A percentile compares a stretch with the other conserved stretches of the same genome.
Evolutionary conservation across 2,113 vertebrate genomes (phyloP).

Genomic region (Deroptyus accipitrinus): DNA sequence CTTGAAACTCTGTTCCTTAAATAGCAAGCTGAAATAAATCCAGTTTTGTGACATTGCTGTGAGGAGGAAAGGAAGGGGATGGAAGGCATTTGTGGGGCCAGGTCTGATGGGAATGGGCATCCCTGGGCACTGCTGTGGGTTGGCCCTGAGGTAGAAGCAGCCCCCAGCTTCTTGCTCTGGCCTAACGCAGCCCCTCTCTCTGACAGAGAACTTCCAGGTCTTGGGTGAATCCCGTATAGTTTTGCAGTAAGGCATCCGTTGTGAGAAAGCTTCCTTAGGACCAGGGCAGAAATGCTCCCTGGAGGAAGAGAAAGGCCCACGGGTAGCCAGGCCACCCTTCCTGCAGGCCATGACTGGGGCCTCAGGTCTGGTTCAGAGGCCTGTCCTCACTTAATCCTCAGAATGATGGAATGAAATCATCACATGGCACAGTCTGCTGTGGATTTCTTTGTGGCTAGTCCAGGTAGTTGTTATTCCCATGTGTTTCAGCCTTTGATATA

Average conservation of each 20-base stretch:
- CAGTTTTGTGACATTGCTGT: background rate
- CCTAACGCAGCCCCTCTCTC: rapidly evolving
- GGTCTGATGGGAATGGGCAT: background rate
- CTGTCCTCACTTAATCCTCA: background rate
- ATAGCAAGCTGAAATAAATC: background rate
- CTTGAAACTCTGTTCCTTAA: background rate
- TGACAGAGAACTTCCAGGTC: background rate
- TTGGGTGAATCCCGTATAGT: background rate
- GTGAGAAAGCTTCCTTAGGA: background rate
- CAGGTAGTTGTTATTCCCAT: background rate
- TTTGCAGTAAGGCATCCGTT: background rate
- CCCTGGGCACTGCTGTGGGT: rapidly evolving
- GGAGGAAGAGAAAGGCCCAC: background rate
- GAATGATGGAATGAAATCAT: background rate
- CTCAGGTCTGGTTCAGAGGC: background rate
- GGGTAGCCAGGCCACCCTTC: too few relatives aligned
- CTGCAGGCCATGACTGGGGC: background rate
- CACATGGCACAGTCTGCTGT: background rate
- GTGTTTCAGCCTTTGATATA: background rate
- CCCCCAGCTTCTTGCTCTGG: background rate
- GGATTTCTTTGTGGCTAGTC: background rate
- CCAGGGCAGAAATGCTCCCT: background rate
- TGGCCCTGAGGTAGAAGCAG: background rate
- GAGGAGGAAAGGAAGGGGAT: background rate
- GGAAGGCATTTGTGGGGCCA: background rate